Evolutionary conservation across 2,113 vertebrate species (phyloP), one percentile per base, ranked within the genome.

Genomic region (Oryzias melastigma): DNA sequence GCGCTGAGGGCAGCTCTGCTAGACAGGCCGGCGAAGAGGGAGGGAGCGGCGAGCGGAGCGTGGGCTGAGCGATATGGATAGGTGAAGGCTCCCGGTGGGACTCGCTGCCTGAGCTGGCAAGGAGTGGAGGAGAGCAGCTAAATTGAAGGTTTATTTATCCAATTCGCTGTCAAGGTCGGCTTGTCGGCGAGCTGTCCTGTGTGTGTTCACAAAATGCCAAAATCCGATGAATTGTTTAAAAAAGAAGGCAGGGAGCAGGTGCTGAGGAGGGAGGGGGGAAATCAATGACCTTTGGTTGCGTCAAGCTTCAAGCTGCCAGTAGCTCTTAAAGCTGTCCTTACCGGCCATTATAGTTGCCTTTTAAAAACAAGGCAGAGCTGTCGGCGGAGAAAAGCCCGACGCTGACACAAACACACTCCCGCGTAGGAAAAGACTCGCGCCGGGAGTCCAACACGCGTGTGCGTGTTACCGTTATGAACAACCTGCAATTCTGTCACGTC

Each of bases 81-180:
- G 96, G 96, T 98, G 95, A 98, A 96, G 93, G 92, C 93, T 97
- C 97, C 91, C 95, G 78, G 87, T 91, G 97, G 96, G 97, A 97
- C 93, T 78, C 56, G 81, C 90, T 87, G 93, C 90, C 85, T 66
- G 88, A 91, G 92, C 81, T 73, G 85, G 78, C 82, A 51, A 93
- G 92, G 82, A 94, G 94, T 74, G 73, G 67, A 78, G 76, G 81
- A 78, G 80, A 91, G 88, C 79, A 91, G 93, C 94, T 95, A 97
- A 98, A 98, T 97, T 97, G 97, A 98, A 96, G 96, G 97, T 98
- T 98, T 98, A 98, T 98, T 99, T 99, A 96, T 99, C 97, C 95
- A 94, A 93, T 95, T 95, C 92, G 91, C 95, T 99, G 97, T 98
- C 97, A 98, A 95, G 95, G 96, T 97, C 94, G 93, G 93, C 94